These are phyloP conservation scores for Apeira syringaria DNA, from an alignment of 2,888 invertebrate species.

Conservation along the genomic window DNA sequence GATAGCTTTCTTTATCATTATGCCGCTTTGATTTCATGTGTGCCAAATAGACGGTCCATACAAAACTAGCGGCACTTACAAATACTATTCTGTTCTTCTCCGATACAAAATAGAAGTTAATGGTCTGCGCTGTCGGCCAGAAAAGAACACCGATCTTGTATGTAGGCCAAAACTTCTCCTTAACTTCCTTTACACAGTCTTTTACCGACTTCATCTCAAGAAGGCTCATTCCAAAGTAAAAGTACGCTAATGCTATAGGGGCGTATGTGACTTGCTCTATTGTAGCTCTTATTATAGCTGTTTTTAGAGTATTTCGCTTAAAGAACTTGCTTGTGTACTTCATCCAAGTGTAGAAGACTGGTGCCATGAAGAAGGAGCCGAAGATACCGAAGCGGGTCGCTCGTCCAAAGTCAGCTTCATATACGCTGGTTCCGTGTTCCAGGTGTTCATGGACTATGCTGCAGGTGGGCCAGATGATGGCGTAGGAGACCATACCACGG, in stretches of 20 bases:
- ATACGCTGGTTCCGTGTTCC: constrained; percentile 48
- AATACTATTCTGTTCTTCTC: constrained; percentile 90
- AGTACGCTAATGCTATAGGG: constrained; percentile 88
- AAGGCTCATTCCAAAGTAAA: constrained; percentile 90
- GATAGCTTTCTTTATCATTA: constrained; percentile 22
- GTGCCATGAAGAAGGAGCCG: constrained; percentile 89
- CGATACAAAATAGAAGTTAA: constrained; percentile 88
- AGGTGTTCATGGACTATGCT: constrained; percentile 86
- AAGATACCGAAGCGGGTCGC: constrained; percentile 88
- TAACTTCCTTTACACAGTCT: constrained; percentile 86
- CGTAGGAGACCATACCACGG: constrained; percentile 88
- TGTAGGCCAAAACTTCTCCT: constrained; percentile 88
- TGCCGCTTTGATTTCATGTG: constrained; percentile 86
- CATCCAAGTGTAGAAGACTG: constrained; percentile 90
- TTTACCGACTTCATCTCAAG: constrained; percentile 86
- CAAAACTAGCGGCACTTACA: constrained; percentile 87
- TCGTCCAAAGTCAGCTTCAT: constrained; percentile 80
- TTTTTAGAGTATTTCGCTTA: constrained; percentile 44
- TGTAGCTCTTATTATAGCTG: constrained; percentile 61
- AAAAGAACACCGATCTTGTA: constrained; percentile 82
- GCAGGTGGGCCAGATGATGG: constrained; percentile 88
- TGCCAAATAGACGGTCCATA: constrained; percentile 91
- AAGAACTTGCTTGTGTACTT: constrained; percentile 68
- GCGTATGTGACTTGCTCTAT: constrained; percentile 89
- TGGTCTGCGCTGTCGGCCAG: constrained; percentile 87